Evolutionary conservation across 1,140 invertebrate genomes (phyloP), one percentile per base, ranked within the genome.

Genomic region (Eriocheir sinensis): DNA sequence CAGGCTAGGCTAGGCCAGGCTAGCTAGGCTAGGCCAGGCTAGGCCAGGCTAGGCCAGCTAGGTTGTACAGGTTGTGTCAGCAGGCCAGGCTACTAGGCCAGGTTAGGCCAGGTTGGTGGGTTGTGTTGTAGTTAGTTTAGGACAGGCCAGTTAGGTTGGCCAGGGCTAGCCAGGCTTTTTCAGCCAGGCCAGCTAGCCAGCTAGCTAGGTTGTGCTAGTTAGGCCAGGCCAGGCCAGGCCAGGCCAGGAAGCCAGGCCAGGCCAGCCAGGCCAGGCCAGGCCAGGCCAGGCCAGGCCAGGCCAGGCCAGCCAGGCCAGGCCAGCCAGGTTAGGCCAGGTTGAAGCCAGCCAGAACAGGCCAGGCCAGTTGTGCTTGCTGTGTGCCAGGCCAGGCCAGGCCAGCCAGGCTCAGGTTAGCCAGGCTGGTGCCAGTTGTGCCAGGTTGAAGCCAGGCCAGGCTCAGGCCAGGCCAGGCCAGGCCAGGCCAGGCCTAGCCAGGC

Each of bases 181-280:
- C n/a, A n/a, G 44, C 44, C 44, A 94, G 93, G 38, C 44, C 38
- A 95, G 95, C 94, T 93, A 80, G 90, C 95, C 95, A 96, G 95
- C 40, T 48, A 48, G 91, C 91, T 36, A 83, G 15, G 30, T 9
- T 30, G 81, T 53, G 91, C 91, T 30, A 92, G 95, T 95, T 94
- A 96, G 95, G 95, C 95, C 95, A 96, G 95, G 95, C 95, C 95
- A 96, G 95, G 95, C 95, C 95, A 96, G 95, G 95, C 80, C 95
- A 89, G 15, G 44, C 4, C 44, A 4, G 34, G 81, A 89, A 92
- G 91, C 95, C 91, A 83, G 94, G 92, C 80, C 92, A 94, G 80
- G 91, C 95, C 94, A 95, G 95, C 95, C 95, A 95, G 95, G 92
- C 95, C 91, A 95, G 95, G 79, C 94, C 92, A 95, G 72, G 89